Evolutionary conservation across 2,888 invertebrate species (phyloP), one percentile per base, ranked within the genome.

Genomic region (Synergus umbraculus): DNA sequence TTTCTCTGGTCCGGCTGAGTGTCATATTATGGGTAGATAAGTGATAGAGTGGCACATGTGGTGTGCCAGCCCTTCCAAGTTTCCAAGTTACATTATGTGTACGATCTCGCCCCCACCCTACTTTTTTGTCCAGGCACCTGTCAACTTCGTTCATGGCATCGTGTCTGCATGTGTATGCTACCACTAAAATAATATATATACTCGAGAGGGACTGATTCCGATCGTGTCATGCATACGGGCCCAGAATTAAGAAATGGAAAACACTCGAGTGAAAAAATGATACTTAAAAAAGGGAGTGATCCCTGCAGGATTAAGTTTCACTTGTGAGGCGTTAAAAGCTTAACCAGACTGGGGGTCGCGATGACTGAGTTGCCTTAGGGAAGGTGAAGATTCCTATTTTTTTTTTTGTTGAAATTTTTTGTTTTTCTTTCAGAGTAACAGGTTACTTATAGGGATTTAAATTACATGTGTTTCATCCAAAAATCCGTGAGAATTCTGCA

Each of bases 41-140:
- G 90, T 90, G 89, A 91, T 90, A 87, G 88, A 88, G 87, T 87
- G 87, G 87, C 91, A 91, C 91, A 91, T 91, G 90, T 91, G 91
- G 90, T 87, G 88, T 89, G 91, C 90, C 90, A 90, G 90, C 90
- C 89, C 90, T 89, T 78, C 87, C 87, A 85, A 88, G 90, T 88
- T 88, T 37, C 37, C 5, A 37, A 37, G 37, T 37, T 90, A 89
- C 89, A 87, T 90, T 90, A 90, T 87, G 86, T 87, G 85, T 83
- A 84, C 84, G 83, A 80, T 85, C 87, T 88, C 79, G 76, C 81
- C 81, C 54, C 65, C 46, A 44, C 82, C 82, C 82, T 82, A 83
- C 86, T 89, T 90, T 90, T 90, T 90, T 90, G 86, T 85, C 87
- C 81, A 84, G 90, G 91, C 91, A 91, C 91, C 91, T 91, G 91